Base-by-base conservation (phyloP, 2,888 invertebrate species). In the Desoria tigrina region DNA sequence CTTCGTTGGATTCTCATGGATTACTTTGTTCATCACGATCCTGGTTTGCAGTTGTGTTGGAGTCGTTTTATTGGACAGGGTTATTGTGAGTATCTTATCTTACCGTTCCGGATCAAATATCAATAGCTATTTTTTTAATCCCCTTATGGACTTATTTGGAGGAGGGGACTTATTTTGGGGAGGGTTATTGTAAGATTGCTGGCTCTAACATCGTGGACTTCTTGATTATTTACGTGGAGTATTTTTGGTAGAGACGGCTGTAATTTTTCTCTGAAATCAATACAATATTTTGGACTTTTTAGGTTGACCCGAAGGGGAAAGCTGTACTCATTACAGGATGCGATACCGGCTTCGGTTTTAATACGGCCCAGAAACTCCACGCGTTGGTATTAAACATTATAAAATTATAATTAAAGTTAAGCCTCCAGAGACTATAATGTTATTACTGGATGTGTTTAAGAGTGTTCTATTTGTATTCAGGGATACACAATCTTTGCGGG, bases 401-500 rank as follows among this genome's bases (percentile, higher is more conserved):
- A 32, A 7, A 11, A 32, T 32, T 4, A 32, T 32, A 32, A n/a
- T n/a, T n/a, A n/a, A n/a, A n/a, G n/a, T n/a, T n/a, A n/a, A n/a
- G n/a, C n/a, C n/a, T n/a, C n/a, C n/a, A n/a, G n/a, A n/a, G n/a
- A n/a, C n/a, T n/a, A n/a, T n/a, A 9, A 39, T 39, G 39, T 39
- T 9, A 9, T 39, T 39, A 39, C 9, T n/a, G n/a, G n/a, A n/a
- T 39, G 39, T 16, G 16, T 11, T 39, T 39, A 11, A 11, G 39
- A 39, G 39, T 11, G 16, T 11, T 9, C 11, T 55, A n/a, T 6
- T 7, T 37, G n/a, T 21, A 21, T 32, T 39, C 71, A 82, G 81
- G 92, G 93, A 37, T 90, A 92, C 79, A 90, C 90, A 51, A 89
- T 92, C n/a, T 92, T 92, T 79, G 93, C 93, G 60, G 92, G 90